These are phyloP conservation scores for Stegodyphus mimosarum DNA, from an alignment of 1,140 invertebrate genomes.

Conservation along the genomic window DNA sequence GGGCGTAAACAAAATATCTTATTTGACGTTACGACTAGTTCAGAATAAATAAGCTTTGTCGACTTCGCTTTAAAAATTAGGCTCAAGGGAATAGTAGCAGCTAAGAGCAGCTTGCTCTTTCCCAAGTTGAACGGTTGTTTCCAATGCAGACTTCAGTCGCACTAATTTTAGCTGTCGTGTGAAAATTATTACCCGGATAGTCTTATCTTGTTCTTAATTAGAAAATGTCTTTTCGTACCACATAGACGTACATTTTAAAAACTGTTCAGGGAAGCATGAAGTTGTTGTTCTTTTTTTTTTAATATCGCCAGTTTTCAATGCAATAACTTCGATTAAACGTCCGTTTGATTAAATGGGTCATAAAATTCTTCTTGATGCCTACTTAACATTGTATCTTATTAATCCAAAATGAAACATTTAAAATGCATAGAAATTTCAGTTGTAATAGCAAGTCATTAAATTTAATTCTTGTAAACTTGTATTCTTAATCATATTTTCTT, in stretches of 20 bases:
- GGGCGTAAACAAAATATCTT: constrained; percentile 30
- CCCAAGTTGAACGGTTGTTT: constrained; percentile 2
- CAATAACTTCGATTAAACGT: too few species aligned
- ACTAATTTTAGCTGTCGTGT: constrained; percentile 38
- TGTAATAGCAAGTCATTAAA: too few species aligned
- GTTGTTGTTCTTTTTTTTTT: too few species aligned
- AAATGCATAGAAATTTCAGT: too few species aligned
- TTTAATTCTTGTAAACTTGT: too few species aligned
- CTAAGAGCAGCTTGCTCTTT: constrained; percentile 33
- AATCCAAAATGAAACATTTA: too few species aligned
- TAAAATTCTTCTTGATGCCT: too few species aligned
- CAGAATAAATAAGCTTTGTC: constrained; percentile 34
- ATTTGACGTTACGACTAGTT: not conserved
- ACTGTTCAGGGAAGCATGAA: too few species aligned
- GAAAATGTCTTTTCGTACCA: not conserved
- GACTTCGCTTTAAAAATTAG: constrained; percentile 32
- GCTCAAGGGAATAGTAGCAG: constrained; percentile 30
- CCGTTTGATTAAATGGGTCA: too few species aligned
- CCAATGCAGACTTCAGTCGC: constrained; percentile 7
- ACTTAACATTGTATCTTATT: too few species aligned
- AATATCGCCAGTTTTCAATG: too few species aligned
- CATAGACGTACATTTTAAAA: not conserved
- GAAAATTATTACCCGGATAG: constrained; percentile 30
- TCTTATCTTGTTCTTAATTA: constrained; percentile 37
- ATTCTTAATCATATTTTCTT: too few species aligned